Base-by-base conservation (phyloP, 2,797 vertebrate species). In the Falco biarmicus region DNA sequence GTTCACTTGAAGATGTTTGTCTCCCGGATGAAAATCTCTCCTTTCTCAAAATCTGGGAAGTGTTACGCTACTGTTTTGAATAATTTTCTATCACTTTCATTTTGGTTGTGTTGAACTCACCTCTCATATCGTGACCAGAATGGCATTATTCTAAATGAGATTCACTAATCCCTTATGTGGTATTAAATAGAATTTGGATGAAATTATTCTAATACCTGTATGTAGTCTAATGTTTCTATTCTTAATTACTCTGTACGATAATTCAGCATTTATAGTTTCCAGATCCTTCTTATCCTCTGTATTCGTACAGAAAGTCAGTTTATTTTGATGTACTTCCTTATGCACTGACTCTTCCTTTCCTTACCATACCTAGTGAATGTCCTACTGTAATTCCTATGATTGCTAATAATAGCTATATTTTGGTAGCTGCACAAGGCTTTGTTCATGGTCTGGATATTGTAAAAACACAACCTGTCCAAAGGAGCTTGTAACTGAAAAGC, bases 261-360 rank as follows among this genome's bases (percentile, higher is more conserved):
- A 70, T 87, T 80, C 22, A 61, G 26, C 60, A 69, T 76, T 94
- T 95, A 90, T 83, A 57, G 64, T 73, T 79, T 93, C 32, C 76
- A 91, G 41, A 82, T 80, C 20, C 41, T 82, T 75, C 66, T 94
- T 24, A 75, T 50, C 73, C 37, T 87, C 63, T 71, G 11, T 28
- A 45, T 91, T 94, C 80, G 24, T 51, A 41, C 17, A 45, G 41
- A 25, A 83, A 90, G 19, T 50, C 17, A 54, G 10, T 60, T 73
- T 41, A 76, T 24, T 85, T 89, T 87, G 24, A 47, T n/a, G 69
- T 29, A 57, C 37, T 87, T 87, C 59, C 39, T 89, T 79, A 66
- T 73, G 21, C 54, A 71, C 19, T 69, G 75, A 51, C 53, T 91
- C 64, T 79, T 73, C 51, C 47, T 91, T 93, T 94, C 41, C 68